Percentiles rank a stretch among this genome's conserved stretches.
These are phyloP conservation scores for Pseudoatta argentina DNA, from an alignment of 1,140 invertebrate species.

Conservation along the genomic window DNA sequence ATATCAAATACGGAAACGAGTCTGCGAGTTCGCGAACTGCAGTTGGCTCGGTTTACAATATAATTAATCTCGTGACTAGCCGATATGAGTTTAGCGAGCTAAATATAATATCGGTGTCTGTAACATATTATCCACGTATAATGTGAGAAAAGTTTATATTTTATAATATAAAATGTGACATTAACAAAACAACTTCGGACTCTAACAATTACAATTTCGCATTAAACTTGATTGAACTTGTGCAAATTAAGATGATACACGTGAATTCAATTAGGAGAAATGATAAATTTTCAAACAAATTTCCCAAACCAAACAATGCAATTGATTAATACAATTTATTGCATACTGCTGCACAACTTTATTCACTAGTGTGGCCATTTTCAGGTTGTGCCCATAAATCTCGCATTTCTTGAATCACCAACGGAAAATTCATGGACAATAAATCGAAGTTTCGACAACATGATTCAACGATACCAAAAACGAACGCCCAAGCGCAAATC, in stretches of 20 bases:
- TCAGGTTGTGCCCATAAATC: slow-evolving; percentile 39
- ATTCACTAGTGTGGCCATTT: slow-evolving; percentile 42
- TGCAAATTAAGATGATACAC: background rate
- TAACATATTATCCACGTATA: slow-evolving; percentile 51
- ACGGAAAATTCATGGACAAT: slow-evolving; percentile 52
- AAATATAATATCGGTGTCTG: slow-evolving; percentile 57
- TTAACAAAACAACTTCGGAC: background rate
- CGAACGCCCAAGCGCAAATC: slow-evolving; percentile 36
- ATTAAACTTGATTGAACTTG: background rate
- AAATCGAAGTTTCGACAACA: slow-evolving; percentile 57
- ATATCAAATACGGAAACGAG: slow-evolving; percentile 71
- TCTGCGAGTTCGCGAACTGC: slow-evolving; percentile 65
- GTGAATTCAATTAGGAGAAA: slow-evolving; percentile 14
- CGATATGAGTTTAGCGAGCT: slow-evolving; percentile 55
- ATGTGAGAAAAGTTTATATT: slow-evolving; percentile 28
- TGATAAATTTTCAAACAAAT: background rate
- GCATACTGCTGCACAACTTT: slow-evolving; percentile 25
- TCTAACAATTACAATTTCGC: background rate
- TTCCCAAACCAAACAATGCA: background rate
- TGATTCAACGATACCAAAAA: slow-evolving; percentile 55
- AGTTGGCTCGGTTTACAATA: slow-evolving; percentile 69
- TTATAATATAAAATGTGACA: background rate
- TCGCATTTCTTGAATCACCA: slow-evolving; percentile 51
- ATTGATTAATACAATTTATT: slow-evolving; percentile 33
- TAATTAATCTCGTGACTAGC: slow-evolving; percentile 65